Evolutionary conservation across 2,797 vertebrate species (phyloP).

Genomic region (Morelia viridis): DNA sequence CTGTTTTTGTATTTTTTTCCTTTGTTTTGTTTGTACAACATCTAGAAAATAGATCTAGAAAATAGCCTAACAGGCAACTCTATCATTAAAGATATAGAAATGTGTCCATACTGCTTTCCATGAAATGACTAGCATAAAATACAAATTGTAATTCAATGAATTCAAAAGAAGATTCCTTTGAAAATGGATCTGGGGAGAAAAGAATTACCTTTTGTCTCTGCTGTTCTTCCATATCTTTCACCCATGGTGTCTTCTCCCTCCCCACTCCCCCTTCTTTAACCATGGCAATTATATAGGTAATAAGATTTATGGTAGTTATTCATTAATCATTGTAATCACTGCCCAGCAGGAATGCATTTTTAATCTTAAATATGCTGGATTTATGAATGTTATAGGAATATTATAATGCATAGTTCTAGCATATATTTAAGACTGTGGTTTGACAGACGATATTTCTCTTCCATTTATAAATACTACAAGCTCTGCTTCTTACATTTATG

Average conservation of each 20-base stretch:
- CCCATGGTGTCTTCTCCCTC: neutral
- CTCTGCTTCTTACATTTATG: slow-evolving; percentile 13
- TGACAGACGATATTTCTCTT: slow-evolving; percentile 10
- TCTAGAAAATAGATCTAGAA: neutral
- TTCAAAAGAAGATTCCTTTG: neutral
- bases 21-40: neutral
- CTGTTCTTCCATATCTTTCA: neutral
- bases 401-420: slow-evolving; percentile 7
- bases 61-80: neutral
- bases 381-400: slow-evolving; percentile 15
- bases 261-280: neutral
- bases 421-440: slow-evolving; percentile 35
- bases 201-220: neutral
- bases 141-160: neutral
- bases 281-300: neutral
- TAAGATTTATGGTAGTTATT: slow-evolving; percentile 14
- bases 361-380: slow-evolving; percentile 49
- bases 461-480: slow-evolving; percentile 8
- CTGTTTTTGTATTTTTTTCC: neutral
- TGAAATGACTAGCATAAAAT: neutral
- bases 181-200: neutral
- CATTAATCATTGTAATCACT: slow-evolving; percentile 34
- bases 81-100: neutral
- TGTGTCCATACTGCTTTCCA: neutral
- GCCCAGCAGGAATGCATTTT: slow-evolving; percentile 35